Base-by-base conservation (phyloP, 1,140 invertebrate species). In the Drosophila punjabiensis region DNA sequence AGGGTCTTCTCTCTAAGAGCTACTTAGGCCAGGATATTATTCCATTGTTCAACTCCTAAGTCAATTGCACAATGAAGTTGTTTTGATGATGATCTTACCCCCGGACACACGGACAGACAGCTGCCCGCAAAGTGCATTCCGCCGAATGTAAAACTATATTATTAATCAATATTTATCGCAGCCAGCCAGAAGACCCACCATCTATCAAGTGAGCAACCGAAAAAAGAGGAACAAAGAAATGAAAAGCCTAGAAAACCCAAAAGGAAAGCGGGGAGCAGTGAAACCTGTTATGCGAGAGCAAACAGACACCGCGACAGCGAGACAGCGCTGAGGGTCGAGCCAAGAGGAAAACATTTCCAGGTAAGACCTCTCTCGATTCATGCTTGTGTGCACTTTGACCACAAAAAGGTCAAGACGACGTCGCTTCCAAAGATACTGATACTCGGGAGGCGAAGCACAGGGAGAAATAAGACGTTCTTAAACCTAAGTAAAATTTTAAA, bases 81-180 rank as follows among this genome's bases (percentile, higher is more conserved):
- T 89, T 90, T 85, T 81, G 78, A 89, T 79, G 82, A 75, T 76
- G 68, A 79, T 79, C 75, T 37, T 9, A 30, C 37, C 59, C 50
- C 39, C 14, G 43, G n/a, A 18, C 64, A 68, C 10, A 11, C 55
- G 56, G 48, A 52, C 35, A 47, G 80, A 79, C 85, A 90, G 85
- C 86, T 89, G 85, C 53, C 28, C 41, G 52, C 20, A 43, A 32
- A 50, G 60, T 35, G 48, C 58, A 68, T 69, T 88, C 68, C 48
- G 24, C 16, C 39, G 84, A 88, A 88, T 89, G 81, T 89, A 85
- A 89, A 69, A 66, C 75, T 79, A 85, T 88, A 89, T 62, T 89
- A 90, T 89, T 89, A 89, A 89, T 89, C 85, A 89, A 89, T 89
- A 89, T 89, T 89, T 89, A 89, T 89, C 85, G 79, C 78, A 75